These are phyloP conservation scores for Babylonia areolata DNA, from an alignment of 1,140 invertebrate species.

Conservation along the genomic window DNA sequence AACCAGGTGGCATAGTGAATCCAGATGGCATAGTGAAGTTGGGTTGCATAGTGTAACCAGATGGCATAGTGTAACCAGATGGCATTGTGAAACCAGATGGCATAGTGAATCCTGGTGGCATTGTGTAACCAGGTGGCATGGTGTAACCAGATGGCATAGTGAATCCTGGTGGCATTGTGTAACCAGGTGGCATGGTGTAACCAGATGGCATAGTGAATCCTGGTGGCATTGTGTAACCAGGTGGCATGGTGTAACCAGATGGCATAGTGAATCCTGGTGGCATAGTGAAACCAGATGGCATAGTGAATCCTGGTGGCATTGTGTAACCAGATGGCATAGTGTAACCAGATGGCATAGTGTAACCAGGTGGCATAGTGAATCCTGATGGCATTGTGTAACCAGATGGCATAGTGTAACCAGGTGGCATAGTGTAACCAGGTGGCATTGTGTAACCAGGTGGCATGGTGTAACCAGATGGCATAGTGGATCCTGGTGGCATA, in stretches of 20 bases:
- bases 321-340: not conserved
- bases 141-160: not conserved
- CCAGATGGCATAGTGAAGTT: not conserved
- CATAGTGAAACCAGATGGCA: not conserved
- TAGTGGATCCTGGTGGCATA: too few relatives aligned
- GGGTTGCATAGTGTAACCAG: not conserved
- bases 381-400: not conserved
- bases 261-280: not conserved
- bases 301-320: not conserved
- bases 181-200: not conserved
- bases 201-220: not conserved
- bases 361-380: not conserved
- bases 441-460: too few relatives aligned
- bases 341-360: not conserved
- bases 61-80: not conserved
- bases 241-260: not conserved
- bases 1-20: too few relatives aligned
- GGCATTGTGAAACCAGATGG: not conserved
- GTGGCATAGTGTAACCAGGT: too few relatives aligned
- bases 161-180: not conserved
- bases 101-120: not conserved
- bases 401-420: too few relatives aligned
- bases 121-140: not conserved
- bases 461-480: too few relatives aligned
- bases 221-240: not conserved